Conservation (phyloP, 2,113 vertebrate species). For the Verasper variegatus region DNA sequence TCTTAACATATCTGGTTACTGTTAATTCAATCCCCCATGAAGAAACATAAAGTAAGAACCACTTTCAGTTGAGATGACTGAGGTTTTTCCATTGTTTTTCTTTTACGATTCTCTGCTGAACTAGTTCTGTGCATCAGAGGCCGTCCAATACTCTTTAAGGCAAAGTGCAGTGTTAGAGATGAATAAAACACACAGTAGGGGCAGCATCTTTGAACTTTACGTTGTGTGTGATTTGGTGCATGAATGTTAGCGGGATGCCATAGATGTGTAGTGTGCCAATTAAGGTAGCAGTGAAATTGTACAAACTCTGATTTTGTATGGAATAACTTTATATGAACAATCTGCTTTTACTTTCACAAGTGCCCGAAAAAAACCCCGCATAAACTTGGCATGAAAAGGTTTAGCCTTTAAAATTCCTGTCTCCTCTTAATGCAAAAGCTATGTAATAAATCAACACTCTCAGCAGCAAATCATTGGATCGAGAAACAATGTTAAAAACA, state of each 20-base stretch:
- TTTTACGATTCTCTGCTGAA: constrained; percentile 18
- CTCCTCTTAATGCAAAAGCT: constrained; percentile 21
- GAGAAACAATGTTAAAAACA: constrained; percentile 12
- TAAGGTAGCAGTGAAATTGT: constrained; percentile 67
- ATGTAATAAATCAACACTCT: background rate
- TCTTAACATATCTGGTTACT: constrained; percentile 12
- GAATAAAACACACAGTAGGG: constrained; percentile 48
- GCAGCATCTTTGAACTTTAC: constrained; percentile 44
- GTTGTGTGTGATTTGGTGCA: constrained; percentile 63
- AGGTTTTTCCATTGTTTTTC: constrained; percentile 1
- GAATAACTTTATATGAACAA: constrained; percentile 66
- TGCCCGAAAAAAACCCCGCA: constrained; percentile 59
- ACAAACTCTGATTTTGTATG: constrained; percentile 74
- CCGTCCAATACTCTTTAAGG: constrained; percentile 4
- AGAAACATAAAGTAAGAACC: constrained; percentile 1
- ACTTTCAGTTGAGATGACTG: constrained; percentile 2
- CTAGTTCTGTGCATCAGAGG: constrained; percentile 30
- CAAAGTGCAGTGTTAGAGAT: constrained; percentile 41
- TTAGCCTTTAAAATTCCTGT: constrained; percentile 44
- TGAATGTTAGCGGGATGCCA: constrained; percentile 60
- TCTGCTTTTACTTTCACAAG: constrained; percentile 63
- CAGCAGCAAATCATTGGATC: constrained; percentile 14
- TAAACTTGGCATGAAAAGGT: constrained; percentile 50
- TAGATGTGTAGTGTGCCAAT: constrained; percentile 64
- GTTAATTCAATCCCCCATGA: constrained; percentile 10